Base-by-base conservation (phyloP, 2,888 invertebrate species). In the Drosophila nr. perissopoda region DNA sequence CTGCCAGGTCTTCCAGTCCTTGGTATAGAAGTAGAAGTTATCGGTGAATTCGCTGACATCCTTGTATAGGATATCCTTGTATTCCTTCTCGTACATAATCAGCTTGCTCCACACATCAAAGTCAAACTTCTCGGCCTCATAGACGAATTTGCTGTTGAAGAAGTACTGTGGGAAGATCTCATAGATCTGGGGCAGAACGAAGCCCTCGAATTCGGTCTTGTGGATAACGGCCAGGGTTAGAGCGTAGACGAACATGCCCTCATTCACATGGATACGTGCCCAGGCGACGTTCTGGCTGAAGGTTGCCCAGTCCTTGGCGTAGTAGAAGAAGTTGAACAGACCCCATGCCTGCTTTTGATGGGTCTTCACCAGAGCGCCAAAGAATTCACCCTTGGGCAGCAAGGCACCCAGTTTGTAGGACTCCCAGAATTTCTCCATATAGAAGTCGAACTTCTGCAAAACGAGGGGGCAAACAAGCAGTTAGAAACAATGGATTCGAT, bases 81-180 rank as follows among this genome's bases (percentile, higher is more conserved):
- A 93, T 51, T 86, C 77, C 69, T 94, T 92, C 60, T 92, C 83
- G 81, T 91, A 91, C 91, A 90, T 90, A 57, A 87, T 82, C 53
- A 78, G 62, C 70, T 87, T 90, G 81, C 84, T 91, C 72, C 76
- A 91, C 54, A 83, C 81, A 78, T 90, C 88, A 40, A 82, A 91
- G 54, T 91, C 85, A 92, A 95, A 94, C 91, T 94, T 94, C 83
- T 95, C 94, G 1, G 95, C 96, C 86, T 95, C 94, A 87, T 95
- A 94, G 81, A 97, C 95, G 84, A 96, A 94, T 86, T 96, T 95
- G 83, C 95, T 94, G 93, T 96, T 95, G 91, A 96, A 95, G 94
- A 96, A 97, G 93, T 95, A 95, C 92, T 96, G 95, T 4, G 97
- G 97, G 93, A 95, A 95, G 91, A 97, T 95, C 93, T 97, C 97